Base-by-base conservation (phyloP, 2,888 invertebrate species). In the Cephonodes hylas region DNA sequence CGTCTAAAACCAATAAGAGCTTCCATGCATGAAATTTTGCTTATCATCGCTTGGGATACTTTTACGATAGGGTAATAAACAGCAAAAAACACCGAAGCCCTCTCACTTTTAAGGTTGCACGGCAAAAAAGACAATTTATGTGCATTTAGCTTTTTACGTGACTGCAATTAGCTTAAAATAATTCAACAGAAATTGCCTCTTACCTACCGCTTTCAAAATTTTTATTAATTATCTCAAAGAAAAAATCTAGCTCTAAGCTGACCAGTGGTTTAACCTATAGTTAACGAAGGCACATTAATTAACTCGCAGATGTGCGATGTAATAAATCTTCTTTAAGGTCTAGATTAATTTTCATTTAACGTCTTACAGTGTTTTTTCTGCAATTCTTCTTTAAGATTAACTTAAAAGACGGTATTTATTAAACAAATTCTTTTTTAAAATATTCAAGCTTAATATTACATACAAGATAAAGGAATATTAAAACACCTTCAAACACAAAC, bases 11-110 rank as follows among this genome's bases (percentile, higher is more conserved):
- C 31, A 31, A 72, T 72, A 71, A 71, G 66, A 68, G 64, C 66
- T 70, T 70, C 71, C 76, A 75, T 77, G 74, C 76, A 71, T 76
- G 66, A 71, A 73, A 74, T 71, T 67, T 66, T 58, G 71, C 68
- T 70, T 67, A 70, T 68, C 74, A 72, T 72, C 69, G 69, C 48
- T 15, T 56, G 64, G 58, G 25, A 38, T 60, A 38, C 23, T 23
- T 15, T 23, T n/a, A 48, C 23, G 22, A 31, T 59, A 23, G 45
- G 5, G 31, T 38, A 18, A 31, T 31, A 10, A 53, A 53, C 31
- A 53, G 27, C 27, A 53, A 53, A 53, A 23, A 25, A 18, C 8
- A 53, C 18, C 18, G 53, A 31, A 53, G 53, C 53, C 27, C 10
- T 31, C 2, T 3, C 53, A 48, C 48, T 31, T 53, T 18, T 15